Evolutionary conservation across 2,888 invertebrate species (phyloP).

Genomic region (Lasioglossum vierecki): DNA sequence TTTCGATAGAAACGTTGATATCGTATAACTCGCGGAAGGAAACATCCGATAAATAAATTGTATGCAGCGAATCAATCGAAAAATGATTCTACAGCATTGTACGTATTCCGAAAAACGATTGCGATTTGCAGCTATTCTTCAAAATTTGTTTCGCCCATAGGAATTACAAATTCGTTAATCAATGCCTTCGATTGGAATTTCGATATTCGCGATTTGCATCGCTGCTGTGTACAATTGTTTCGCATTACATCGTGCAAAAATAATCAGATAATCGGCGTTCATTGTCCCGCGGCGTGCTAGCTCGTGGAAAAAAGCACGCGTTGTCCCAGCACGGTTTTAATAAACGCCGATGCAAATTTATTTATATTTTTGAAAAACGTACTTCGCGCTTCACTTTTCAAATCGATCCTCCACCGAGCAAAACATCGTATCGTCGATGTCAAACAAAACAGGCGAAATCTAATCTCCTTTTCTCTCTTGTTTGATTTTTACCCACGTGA

Average conservation of each 20-base stretch:
- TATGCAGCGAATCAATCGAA: background rate
- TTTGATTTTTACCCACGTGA: background rate
- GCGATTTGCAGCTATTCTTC: background rate
- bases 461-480: background rate
- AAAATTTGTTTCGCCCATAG: background rate
- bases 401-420: background rate
- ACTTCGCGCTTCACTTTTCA: background rate
- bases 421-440: background rate
- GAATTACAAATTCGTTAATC: constrained; percentile 13
- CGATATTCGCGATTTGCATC: background rate
- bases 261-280: background rate
- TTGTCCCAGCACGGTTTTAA: background rate
- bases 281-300: background rate
- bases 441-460: background rate
- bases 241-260: background rate
- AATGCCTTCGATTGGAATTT: background rate
- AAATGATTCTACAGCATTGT: background rate
- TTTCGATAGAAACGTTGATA: background rate
- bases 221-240: background rate
- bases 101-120: background rate
- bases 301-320: background rate
- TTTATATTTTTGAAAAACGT: background rate
- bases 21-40: background rate
- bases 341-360: background rate
- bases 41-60: background rate